Evolutionary conservation across 92 coral and sea anemone species (phyloP), one percentile per base, ranked within the genome.

Genomic region (Isaurus tuberculatus): DNA sequence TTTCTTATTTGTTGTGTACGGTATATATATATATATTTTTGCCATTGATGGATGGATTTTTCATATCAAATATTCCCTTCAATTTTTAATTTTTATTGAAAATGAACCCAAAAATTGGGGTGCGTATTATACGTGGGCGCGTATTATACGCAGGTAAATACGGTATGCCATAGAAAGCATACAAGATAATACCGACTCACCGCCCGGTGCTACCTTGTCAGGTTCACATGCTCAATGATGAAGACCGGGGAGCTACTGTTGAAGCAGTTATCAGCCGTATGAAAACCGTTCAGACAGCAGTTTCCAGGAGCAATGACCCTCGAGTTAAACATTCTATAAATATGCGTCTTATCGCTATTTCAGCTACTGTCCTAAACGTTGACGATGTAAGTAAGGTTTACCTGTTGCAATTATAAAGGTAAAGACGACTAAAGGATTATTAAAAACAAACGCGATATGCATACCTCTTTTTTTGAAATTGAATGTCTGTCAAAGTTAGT

Each of bases 211-310:
- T 55, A 17, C 44, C 4, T 40, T 40, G 44, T 22, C 25, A 96
- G 99, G 94, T 96, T 74, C 99, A 96, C 79, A 86, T 93, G 14
- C 79, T 96, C 5, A 96, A 96, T 69, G 99, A 96, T 29, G 98
- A 90, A 34, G 91, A 93, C 42, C 93, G 99, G 61, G 99, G 99
- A 7, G 98, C 99, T 11, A 94, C 98, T 8, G 94, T 96, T 37
- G 99, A 96, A 77, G 99, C 98, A 31, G 99, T 96, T 5, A 94
- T 96, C 43, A 96, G 99, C 87, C 89, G 99, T 42, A 96, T 96
- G 99, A 96, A 96, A 81, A 96, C 99, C 25, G 98, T 96, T 23
- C 98, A 96, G 71, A 90, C 99, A 51, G 92, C 94, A 60, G 72
- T 87, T 51, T 90, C 94, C 53, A 89, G 98, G 42, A 88, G 87